Evolutionary conservation across 2,113 vertebrate species (phyloP), one percentile per base, ranked within the genome.

Genomic region (Notiomystis cincta): DNA sequence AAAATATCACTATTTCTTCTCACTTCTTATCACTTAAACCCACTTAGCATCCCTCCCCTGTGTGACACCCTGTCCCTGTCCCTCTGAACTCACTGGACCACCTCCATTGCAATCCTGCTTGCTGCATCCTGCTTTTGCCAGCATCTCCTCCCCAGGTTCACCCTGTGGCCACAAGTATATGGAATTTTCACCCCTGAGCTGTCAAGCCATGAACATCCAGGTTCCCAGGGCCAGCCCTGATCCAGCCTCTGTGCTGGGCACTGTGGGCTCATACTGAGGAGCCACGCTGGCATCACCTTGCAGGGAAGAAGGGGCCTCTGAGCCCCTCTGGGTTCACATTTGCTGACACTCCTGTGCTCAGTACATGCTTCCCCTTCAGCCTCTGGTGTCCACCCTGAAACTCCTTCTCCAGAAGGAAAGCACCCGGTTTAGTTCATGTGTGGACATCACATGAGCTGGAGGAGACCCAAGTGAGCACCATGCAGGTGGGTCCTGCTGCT

Each of bases 151-250:
- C n/a, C 24, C 19, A 57, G 7, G 15, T 11, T 79, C 11, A 4
- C 31, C 14, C n/a, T 82, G 35, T 48, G 76, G 35, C 38, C n/a
- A 22, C 27, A 30, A 28, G 38, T 62, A 31, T 13, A 7, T 9
- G 21, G 54, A 50, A 65, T 84, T 73, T 66, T 61, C 61, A 73
- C 24, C 15, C 13, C 23, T 47, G 62, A 54, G 20, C 44, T 79
- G 20, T 18, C 61, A 54, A 61, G n/a, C 16, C 45, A 14, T 11
- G 62, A 61, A 8, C 0, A 0, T 42, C 17, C 1, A 0, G 7
- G 30, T 28, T 79, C 18, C 53, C 44, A 73, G 44, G 60, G 56
- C 69, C 37, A 40, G 23, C 15, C 25, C 44, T 15, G 2, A 31
- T 15, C n/a, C 61, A 61, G 45, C 10, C 31, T 56, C 33, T 65